phyloP scores from a whole-genome alignment of 2,113 vertebrate species.

The Erythrocercus mccallii region DNA sequence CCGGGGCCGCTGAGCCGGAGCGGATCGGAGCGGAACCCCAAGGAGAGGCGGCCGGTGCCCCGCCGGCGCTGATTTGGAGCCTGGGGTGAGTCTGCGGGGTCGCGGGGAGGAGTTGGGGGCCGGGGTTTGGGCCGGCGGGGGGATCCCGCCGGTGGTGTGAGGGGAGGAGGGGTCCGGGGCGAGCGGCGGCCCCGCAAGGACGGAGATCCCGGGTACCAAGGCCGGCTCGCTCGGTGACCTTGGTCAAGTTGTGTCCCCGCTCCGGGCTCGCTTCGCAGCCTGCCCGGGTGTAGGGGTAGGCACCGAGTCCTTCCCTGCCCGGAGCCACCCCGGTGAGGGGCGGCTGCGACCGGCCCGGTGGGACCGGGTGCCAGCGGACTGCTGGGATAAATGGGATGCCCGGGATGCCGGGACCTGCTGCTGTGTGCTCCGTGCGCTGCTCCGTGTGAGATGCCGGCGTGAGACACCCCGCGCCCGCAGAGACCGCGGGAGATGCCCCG shows the following conservation, averaged over 20 bases:
- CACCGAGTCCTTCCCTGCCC: background rate
- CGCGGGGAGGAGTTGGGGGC: no score
- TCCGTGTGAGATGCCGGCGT: background rate
- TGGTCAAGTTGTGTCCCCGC: constrained; percentile 9
- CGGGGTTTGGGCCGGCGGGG: background rate
- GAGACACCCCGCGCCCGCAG: background rate
- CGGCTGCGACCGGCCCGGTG: background rate
- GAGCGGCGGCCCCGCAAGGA: background rate
- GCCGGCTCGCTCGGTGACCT: background rate
- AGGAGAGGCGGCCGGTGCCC: background rate
- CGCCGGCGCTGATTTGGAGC: background rate
- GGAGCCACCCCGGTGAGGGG: background rate
- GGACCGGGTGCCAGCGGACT: background rate
- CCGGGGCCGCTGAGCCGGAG: background rate
- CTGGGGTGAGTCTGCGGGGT: background rate
- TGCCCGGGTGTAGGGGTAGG: background rate
- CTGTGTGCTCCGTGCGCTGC: background rate
- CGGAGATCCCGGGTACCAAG: background rate
- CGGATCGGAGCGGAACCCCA: background rate
- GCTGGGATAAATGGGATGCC: background rate
- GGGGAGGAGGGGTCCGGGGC: background rate
- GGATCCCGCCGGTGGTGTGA: background rate
- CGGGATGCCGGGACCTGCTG: background rate
- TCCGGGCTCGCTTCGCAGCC: background rate
- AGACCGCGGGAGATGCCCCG: background rate